These are phyloP conservation scores for Pelochelys cantorii DNA, from an alignment of 2,797 vertebrate genomes.

Conservation along the genomic window DNA sequence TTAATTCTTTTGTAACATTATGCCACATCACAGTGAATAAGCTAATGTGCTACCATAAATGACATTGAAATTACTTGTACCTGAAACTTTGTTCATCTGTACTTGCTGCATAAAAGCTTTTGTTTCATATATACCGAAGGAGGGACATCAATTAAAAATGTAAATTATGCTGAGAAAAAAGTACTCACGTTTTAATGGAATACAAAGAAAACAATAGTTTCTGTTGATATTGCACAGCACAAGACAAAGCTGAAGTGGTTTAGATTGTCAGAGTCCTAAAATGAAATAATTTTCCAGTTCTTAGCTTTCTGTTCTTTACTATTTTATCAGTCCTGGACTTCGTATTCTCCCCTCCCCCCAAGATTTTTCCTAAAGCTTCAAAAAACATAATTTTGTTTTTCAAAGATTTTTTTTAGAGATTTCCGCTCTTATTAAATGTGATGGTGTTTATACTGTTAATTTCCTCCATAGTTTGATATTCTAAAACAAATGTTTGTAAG, in stretches of 20 bases:
- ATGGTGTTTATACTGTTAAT: fast-evolving
- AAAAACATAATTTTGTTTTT: not conserved
- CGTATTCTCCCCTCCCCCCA: fast-evolving
- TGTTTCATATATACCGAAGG: not conserved
- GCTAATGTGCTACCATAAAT: not conserved
- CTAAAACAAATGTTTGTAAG: not conserved
- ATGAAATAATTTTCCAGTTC: not conserved
- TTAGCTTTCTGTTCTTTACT: constrained; percentile 10
- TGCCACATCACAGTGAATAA: too few relatives aligned
- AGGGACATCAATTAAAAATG: not conserved
- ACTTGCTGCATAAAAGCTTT: not conserved
- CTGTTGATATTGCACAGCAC: constrained; percentile 20
- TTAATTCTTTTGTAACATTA: too few relatives aligned
- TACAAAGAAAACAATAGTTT: not conserved
- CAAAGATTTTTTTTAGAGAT: not conserved
- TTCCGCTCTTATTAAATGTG: fast-evolving
- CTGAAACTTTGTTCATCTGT: not conserved
- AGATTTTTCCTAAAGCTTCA: not conserved
- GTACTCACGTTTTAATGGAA: not conserved
- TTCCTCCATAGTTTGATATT: not conserved
- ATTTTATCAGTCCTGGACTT: not conserved
- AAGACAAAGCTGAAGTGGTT: constrained; percentile 40
- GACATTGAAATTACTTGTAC: not conserved
- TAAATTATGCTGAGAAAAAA: not conserved
- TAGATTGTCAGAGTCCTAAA: not conserved